phyloP scores from a whole-genome alignment of 1,140 invertebrate species.

The Helicoverpa zea region DNA sequence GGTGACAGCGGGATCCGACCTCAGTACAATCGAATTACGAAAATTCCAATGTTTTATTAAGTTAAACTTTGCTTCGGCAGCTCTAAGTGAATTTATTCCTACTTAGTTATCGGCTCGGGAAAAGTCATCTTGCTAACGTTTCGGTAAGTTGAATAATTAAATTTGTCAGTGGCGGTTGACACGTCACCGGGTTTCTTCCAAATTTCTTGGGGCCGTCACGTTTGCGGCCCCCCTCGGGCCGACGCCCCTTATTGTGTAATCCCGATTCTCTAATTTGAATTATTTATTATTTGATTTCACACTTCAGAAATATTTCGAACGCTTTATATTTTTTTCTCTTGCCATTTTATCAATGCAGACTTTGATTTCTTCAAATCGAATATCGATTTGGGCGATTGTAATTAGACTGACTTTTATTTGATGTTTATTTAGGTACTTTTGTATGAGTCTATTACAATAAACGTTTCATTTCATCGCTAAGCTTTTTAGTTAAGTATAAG shows the following conservation, averaged over 20 bases:
- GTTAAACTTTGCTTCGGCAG: slow-evolving; percentile 84
- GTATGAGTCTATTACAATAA: neutral
- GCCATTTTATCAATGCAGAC: slow-evolving; percentile 26
- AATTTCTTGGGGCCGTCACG: slow-evolving; percentile 79
- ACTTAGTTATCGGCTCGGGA: slow-evolving; percentile 85
- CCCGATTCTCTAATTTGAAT: slow-evolving; percentile 83
- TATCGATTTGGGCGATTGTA: slow-evolving; percentile 33
- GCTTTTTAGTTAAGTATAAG: neutral
- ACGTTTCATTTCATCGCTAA: neutral
- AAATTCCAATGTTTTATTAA: slow-evolving; percentile 86
- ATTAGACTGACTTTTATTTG: slow-evolving; percentile 21
- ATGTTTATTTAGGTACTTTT: neutral
- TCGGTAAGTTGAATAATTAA: slow-evolving; percentile 86
- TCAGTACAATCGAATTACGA: slow-evolving; percentile 81
- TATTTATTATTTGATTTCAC: slow-evolving; percentile 85
- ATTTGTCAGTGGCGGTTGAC: slow-evolving; percentile 85
- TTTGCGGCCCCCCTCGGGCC: slow-evolving; percentile 59
- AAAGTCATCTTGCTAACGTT: slow-evolving; percentile 85
- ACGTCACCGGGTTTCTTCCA: slow-evolving; percentile 78
- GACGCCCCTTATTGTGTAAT: slow-evolving; percentile 77
- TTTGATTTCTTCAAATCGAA: slow-evolving; percentile 40
- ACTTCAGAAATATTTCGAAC: slow-evolving; percentile 60
- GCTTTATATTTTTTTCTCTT: slow-evolving; percentile 45
- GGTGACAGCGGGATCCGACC: slow-evolving; percentile 73
- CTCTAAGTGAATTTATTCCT: slow-evolving; percentile 86